Evolutionary conservation across 92 coral and sea anemone genomes (phyloP), one percentile per base, ranked within the genome.

Genomic region (Epizoanthus scotinus): DNA sequence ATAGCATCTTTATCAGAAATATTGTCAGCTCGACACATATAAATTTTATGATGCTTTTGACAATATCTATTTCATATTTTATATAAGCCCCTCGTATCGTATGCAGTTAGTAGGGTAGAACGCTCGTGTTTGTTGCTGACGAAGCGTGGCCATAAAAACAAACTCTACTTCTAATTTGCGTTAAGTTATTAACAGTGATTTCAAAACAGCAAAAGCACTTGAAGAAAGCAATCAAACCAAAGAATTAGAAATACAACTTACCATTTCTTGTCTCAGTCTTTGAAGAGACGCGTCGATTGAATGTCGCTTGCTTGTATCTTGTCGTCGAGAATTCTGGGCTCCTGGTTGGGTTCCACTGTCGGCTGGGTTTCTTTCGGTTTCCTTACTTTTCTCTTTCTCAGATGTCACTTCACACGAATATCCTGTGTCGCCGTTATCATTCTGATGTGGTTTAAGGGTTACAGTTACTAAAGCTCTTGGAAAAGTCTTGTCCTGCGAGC

Each of bases 251-350:
- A 38, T 74, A 26, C 14, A 58, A 71, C 91, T 79, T 53, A 87
- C 91, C 91, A 87, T 87, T 78, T 87, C 91, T 25, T 78, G 78
- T 27, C 91, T 82, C 49, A 87, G 82, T 78, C 79, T 87, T 6
- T 86, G 88, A 38, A 87, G 91, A 44, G 91, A 87, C 34, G 73
- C 81, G 47, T 87, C 91, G 12, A 87, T 68, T 9, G 91, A 71
- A 25, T 67, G 54, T 54, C 81, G 67, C 22, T 75, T 75, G 81
- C 61, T 14, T 24, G 15, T 52, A 59, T 22, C 15, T 59, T 75
- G 68, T 20, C 15, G 26, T 60, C 27, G 68, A 36, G 12, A 5
- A 44, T 28, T 3, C 12, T 47, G 52, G 10, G 28, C 44, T 71
- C n/a, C n/a, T n/a, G n/a, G n/a, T n/a, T n/a, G n/a, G n/a, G n/a